Base-by-base conservation (phyloP, 1,140 invertebrate genomes). In the Drosophila obscura region DNA sequence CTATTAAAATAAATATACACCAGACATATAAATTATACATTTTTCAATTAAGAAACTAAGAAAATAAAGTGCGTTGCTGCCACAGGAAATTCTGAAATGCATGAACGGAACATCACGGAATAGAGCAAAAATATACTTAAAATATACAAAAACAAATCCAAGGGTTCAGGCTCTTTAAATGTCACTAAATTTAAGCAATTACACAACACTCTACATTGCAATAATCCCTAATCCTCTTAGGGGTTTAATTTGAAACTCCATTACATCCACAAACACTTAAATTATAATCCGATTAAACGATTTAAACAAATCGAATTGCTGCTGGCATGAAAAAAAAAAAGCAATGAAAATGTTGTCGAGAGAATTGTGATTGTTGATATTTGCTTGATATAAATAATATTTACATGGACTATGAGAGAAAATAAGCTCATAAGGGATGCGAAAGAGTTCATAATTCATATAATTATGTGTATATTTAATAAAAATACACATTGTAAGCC, bases 21-120 rank as follows among this genome's bases (percentile, higher is more conserved):
- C 28, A 67, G 19, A 51, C 49, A 65, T 48, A 39, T 39, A 39
- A 39, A 39, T 39, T 26, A 64, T 24, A 67, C 48, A 43, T 31
- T 35, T 68, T 69, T 69, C 64, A 57, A 69, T 69, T 69, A 68
- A 16, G 48, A 69, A 39, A 39, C 35, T 39, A 13, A 39, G 35
- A 39, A 39, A 13, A 39, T 39, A 13, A 39, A 39, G 35, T 39
- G 35, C 35, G 35, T 39, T 13, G 4, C 35, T 13, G 8, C 16
- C 28, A 43, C n/a, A 22, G 11, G 19, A 11, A 49, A n/a, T 39
- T 6, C 1, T 24, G 1, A 11, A 55, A 62, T 19, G n/a, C 11
- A 19, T 13, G 22, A 2, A 51, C 11, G 39, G 11, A 15, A 15
- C 5, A 48, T 15, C 8, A 15, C 19, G 57, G 26, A 22, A 43